Evolutionary conservation across 2,888 invertebrate species (phyloP).

Genomic region (Phyllotreta striolata): DNA sequence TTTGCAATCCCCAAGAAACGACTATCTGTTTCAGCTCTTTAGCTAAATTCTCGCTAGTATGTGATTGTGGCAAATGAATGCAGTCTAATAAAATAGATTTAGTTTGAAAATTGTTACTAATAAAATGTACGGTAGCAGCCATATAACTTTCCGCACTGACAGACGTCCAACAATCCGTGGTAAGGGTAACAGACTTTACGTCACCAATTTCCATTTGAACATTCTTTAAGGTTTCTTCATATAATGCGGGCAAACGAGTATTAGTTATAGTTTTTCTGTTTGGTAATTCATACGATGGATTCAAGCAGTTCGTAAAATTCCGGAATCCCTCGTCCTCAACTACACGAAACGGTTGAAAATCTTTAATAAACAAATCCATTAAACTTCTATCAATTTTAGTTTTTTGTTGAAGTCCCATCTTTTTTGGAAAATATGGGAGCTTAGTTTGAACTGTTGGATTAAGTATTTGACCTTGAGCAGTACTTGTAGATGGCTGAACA

Average conservation of each 20-base stretch:
- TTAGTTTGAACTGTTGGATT: constrained; percentile 6
- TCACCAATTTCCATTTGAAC: constrained; percentile 17
- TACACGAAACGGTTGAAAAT: no score
- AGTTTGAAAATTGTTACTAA: constrained; percentile 43
- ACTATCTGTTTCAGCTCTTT: constrained; percentile 36
- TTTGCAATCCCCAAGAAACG: constrained; percentile 41
- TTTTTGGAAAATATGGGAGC: constrained; percentile 14
- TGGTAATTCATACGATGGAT: constrained; percentile 29
- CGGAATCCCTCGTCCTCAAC: constrained; percentile 26
- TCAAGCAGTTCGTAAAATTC: constrained; percentile 18
- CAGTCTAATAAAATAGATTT: constrained; percentile 46
- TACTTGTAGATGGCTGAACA: constrained; percentile 1
- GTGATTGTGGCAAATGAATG: constrained; percentile 34
- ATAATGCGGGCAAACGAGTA: constrained; percentile 26
- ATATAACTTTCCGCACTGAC: constrained; percentile 46
- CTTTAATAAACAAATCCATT: constrained; percentile 2
- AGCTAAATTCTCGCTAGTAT: constrained; percentile 47
- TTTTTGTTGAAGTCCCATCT: constrained; percentile 5
- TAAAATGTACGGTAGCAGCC: constrained; percentile 46
- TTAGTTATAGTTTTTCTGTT: constrained; percentile 24
- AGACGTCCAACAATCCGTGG: constrained; percentile 53
- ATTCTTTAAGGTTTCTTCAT: constrained; percentile 26
- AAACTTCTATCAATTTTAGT: constrained; percentile 7
- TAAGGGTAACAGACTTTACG: constrained; percentile 42
- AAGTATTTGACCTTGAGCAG: no score